Percentiles rank a stretch among this genome's conserved stretches.
Evolutionary conservation across 2,888 invertebrate genomes (phyloP).

Genomic region (Galerucella pusilla): DNA sequence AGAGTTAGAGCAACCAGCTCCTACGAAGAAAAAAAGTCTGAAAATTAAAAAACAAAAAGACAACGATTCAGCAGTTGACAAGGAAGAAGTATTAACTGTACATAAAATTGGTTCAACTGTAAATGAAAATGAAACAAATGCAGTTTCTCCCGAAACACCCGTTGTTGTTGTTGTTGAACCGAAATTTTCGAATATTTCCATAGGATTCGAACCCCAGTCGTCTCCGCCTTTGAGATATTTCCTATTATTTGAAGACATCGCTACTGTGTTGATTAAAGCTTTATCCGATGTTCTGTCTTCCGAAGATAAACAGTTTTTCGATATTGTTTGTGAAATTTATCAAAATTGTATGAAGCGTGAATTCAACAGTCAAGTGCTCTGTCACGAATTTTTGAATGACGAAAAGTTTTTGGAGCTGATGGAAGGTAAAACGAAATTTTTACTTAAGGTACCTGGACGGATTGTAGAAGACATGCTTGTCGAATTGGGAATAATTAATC

Average conservation of each 20-base stretch:
- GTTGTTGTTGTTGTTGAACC: constrained; percentile 28
- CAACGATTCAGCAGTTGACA: neutral
- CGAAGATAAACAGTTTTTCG: constrained; percentile 55
- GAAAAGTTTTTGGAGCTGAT: constrained; percentile 52
- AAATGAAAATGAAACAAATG: no score
- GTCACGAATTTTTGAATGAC: constrained; percentile 58
- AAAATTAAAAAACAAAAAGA: neutral
- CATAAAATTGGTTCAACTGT: neutral
- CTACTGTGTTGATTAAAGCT: constrained; percentile 54
- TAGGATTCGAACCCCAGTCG: constrained; percentile 37
- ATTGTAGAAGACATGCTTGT: constrained; percentile 18
- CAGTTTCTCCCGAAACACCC: neutral
- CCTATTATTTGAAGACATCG: constrained; percentile 55
- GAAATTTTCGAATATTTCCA: constrained; percentile 47
- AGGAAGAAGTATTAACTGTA: neutral
- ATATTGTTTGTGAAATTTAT: constrained; percentile 56
- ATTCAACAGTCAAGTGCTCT: constrained; percentile 56
- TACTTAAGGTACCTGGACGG: constrained; percentile 5
- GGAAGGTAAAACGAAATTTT: constrained; percentile 18
- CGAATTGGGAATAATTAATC: constrained; percentile 6
- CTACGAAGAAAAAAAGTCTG: neutral
- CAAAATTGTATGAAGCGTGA: constrained; percentile 51
- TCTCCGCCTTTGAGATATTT: constrained; percentile 50
- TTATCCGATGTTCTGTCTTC: constrained; percentile 54
- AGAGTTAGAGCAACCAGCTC: no score